These are phyloP conservation scores for Amaurobius ferox DNA, from an alignment of 2,888 invertebrate genomes.

Conservation along the genomic window DNA sequence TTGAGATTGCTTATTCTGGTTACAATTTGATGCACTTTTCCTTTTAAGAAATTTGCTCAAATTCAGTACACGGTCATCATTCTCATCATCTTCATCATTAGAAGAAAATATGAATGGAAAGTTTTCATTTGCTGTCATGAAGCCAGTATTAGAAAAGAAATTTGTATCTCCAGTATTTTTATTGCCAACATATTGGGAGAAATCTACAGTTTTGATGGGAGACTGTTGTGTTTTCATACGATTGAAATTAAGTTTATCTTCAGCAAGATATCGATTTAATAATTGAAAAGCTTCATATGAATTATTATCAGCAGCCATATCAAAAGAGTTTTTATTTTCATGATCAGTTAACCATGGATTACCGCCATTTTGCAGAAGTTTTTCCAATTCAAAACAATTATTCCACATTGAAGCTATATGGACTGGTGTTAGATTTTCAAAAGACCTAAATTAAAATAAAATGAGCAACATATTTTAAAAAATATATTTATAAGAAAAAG, in stretches of 20 bases:
- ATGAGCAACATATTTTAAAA: not conserved
- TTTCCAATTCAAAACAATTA: conserved; percentile 56
- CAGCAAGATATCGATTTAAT: conserved; percentile 41
- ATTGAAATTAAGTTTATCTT: conserved; percentile 41
- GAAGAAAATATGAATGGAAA: conserved; percentile 31
- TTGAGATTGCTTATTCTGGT: too few relatives aligned
- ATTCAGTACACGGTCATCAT: conserved; percentile 17
- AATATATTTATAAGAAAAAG: too few relatives aligned
- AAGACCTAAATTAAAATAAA: conserved; percentile 38
- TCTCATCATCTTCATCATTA: conserved; percentile 33
- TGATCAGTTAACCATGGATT: conserved; percentile 71
- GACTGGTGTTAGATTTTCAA: conserved; percentile 69
- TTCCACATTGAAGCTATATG: conserved; percentile 73
- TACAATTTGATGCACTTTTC: not conserved
- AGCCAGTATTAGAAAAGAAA: not conserved
- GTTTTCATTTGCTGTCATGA: conserved; percentile 30
- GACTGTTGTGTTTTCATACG: too few relatives aligned
- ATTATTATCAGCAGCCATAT: conserved; percentile 64
- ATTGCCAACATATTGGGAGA: too few relatives aligned
- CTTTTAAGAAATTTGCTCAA: conserved; percentile 27
- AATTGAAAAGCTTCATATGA: conserved; percentile 56
- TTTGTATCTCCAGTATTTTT: too few relatives aligned
- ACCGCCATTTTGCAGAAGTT: conserved; percentile 57
- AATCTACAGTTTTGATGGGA: too few relatives aligned
- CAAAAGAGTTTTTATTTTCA: conserved; percentile 68